These are phyloP conservation scores for Drosophila pseudotalamancana DNA, from an alignment of 2,888 invertebrate species.

Conservation along the genomic window DNA sequence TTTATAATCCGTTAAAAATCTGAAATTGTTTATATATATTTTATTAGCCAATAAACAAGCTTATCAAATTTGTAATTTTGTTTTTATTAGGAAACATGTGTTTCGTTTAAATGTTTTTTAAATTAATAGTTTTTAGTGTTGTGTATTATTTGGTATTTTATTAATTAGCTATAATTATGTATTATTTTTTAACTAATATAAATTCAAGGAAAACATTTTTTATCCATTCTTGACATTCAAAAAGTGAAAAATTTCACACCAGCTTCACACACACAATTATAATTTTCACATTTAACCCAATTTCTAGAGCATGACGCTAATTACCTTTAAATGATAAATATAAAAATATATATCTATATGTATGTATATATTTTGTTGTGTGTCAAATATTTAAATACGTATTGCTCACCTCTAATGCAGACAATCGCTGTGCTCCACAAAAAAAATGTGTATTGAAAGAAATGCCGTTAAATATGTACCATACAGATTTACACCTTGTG, in stretches of 20 bases:
- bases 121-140: neutral
- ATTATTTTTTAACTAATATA: neutral
- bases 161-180: neutral
- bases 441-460: slow-evolving; percentile 17
- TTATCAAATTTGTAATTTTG: neutral
- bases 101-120: neutral
- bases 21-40: neutral
- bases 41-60: neutral
- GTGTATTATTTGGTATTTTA: neutral
- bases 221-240: slow-evolving; percentile 20
- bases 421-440: slow-evolving; percentile 51
- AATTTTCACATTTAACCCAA: slow-evolving; percentile 68
- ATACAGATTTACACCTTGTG: slow-evolving; percentile 49
- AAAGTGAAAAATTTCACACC: slow-evolving; percentile 27
- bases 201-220: too few relatives aligned
- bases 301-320: slow-evolving; percentile 76
- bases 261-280: slow-evolving; percentile 30
- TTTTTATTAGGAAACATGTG: neutral
- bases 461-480: slow-evolving; percentile 66
- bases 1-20: neutral
- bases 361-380: neutral
- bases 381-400: slow-evolving; percentile 29
- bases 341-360: neutral
- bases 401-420: slow-evolving; percentile 50
- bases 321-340: slow-evolving; percentile 58